Evolutionary conservation across 2,113 vertebrate species (phyloP), one percentile per base, ranked within the genome.

Genomic region (Cynocephalus volans): DNA sequence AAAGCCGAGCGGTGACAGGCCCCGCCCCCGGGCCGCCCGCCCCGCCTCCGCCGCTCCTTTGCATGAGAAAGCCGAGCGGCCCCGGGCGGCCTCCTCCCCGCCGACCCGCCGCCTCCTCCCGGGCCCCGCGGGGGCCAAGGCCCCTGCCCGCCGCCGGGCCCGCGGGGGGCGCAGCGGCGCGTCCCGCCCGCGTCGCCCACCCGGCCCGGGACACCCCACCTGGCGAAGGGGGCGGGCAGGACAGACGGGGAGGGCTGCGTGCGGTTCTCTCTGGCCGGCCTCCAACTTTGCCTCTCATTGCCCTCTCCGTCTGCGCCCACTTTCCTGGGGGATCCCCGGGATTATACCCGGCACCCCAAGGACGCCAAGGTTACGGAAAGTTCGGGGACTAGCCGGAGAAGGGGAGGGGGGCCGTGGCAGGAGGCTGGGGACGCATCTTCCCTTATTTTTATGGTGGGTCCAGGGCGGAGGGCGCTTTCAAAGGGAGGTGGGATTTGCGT

Each of bases 51-150:
- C 83, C 90, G 65, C 97, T 41, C 82, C 96, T 98, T 97, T 97
- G 96, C 97, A 97, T 97, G 88, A 97, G 97, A 97, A 98, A 97
- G 97, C 88, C 1, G 52, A 28, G 76, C 67, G 54, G 92, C 93
- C 82, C 56, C 5, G 18, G 86, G 60, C 64, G 1, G 81, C 82
- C 88, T 1, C 70, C 70, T 8, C 7, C 95, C 56, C 18, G 36
- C 95, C 14, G 62, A 33, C 50, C 65, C 9, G 45, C 75, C 21
- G 52, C 54, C 7, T 26, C 72, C 11, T 50, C 75, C 48, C 6
- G 6, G 8, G 72, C 69, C 82, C 36, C 31, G 54, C 79, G 28
- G 90, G 60, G 65, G 88, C 69, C 76, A 26, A 9, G 62, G 28
- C 77, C 1, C 19, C 58, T 3, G 76, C 88, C 58, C 9, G 62